Evolutionary conservation across 2,113 vertebrate species (phyloP).

Genomic region (Siniperca chuatsi): DNA sequence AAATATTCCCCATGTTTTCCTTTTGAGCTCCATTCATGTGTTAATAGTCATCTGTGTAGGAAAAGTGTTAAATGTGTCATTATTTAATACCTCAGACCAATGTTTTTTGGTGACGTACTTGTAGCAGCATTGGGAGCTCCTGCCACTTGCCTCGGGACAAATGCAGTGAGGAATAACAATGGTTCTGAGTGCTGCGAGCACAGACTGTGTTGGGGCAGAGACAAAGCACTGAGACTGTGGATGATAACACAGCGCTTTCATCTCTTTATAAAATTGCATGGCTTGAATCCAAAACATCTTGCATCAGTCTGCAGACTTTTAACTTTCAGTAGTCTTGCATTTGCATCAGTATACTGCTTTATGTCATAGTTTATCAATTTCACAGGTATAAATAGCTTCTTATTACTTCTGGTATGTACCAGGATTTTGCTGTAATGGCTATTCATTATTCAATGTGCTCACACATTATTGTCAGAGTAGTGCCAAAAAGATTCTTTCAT

Average conservation of each 20-base stretch:
- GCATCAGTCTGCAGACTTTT: conserved; percentile 14
- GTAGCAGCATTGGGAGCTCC: not conserved
- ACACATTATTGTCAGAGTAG: too few relatives aligned
- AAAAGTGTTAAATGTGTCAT: not conserved
- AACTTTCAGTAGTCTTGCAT: not conserved
- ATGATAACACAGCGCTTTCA: conserved; percentile 20
- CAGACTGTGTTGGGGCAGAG: not conserved
- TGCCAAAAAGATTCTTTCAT: not conserved
- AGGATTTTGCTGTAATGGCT: not conserved
- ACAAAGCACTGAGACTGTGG: conserved; percentile 1
- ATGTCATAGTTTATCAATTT: not conserved
- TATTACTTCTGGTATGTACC: not conserved
- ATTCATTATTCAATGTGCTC: not conserved
- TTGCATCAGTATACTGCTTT: not conserved
- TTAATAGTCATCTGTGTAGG: not conserved
- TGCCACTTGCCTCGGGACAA: conserved; percentile 19
- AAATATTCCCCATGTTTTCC: not conserved
- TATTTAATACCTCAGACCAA: not conserved
- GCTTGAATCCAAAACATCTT: conserved; percentile 32
- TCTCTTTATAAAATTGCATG: conserved; percentile 13
- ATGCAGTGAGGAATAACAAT: conserved; percentile 34
- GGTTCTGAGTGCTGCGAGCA: not conserved
- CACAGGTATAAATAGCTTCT: not conserved
- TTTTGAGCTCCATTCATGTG: not conserved
- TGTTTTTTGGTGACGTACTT: not conserved